Conservation (phyloP, 2,797 vertebrate genomes). For the Erithacus rubecula region DNA sequence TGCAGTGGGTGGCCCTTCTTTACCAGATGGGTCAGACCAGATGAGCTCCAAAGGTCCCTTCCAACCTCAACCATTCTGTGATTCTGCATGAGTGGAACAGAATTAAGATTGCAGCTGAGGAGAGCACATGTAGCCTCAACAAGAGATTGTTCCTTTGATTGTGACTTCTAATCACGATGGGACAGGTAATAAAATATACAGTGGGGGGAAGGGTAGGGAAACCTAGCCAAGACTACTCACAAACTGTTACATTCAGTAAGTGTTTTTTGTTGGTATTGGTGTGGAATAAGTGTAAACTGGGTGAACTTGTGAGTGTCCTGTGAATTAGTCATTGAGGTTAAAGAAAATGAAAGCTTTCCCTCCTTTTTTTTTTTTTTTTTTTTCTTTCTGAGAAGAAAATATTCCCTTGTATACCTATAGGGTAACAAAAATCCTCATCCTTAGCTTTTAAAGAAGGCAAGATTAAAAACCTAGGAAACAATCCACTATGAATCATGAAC, state of each 20-base stretch:
- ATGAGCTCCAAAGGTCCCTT: neutral
- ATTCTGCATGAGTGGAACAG: neutral
- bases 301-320: neutral
- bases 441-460: neutral
- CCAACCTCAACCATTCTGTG: neutral
- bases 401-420: neutral
- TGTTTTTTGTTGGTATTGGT: neutral
- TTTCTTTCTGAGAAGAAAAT: neutral
- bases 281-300: neutral
- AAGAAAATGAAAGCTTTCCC: neutral
- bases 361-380: neutral
- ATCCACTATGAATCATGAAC: neutral
- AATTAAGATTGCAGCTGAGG: neutral
- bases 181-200: neutral
- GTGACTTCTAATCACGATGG: neutral
- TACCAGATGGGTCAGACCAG: rapidly evolving
- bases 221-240: neutral
- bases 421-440: neutral
- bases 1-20: neutral
- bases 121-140: neutral
- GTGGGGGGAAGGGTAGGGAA: neutral
- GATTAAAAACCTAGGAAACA: neutral
- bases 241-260: neutral
- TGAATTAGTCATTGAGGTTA: neutral
- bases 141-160: neutral